Conservation (phyloP, 1,140 invertebrate genomes). For the Drosophila ohnishii region DNA sequence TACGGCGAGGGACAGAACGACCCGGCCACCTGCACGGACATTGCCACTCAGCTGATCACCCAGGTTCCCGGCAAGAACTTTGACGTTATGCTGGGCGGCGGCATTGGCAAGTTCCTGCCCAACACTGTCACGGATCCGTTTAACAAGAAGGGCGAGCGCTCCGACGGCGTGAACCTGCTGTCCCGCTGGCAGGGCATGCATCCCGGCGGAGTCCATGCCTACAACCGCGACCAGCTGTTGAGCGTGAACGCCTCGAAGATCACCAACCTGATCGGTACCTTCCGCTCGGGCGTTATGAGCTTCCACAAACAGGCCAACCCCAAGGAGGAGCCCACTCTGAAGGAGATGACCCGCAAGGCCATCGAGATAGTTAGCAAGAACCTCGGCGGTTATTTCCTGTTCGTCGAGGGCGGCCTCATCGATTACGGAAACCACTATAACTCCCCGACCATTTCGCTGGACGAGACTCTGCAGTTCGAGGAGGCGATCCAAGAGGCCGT, state of each 20-base stretch:
- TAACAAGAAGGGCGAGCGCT: constrained; percentile 84
- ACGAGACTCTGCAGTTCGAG: constrained; percentile 86
- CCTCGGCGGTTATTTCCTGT: constrained; percentile 87
- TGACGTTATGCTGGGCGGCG: constrained; percentile 88
- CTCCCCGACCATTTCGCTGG: constrained; percentile 85
- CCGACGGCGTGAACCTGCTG: constrained; percentile 84
- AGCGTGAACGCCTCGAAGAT: constrained; percentile 65
- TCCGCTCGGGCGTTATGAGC: constrained; percentile 83
- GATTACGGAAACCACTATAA: constrained; percentile 87
- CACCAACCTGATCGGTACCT: constrained; percentile 85
- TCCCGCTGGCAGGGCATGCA: constrained; percentile 83
- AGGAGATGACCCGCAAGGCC: constrained; percentile 91
- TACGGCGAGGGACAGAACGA: constrained; percentile 58
- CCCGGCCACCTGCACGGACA: constrained; percentile 83
- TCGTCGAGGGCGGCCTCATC: constrained; percentile 88
- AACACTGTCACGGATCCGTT: constrained; percentile 83
- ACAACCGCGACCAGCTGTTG: constrained; percentile 85
- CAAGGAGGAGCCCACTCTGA: constrained; percentile 86
- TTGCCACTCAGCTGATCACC: constrained; percentile 87
- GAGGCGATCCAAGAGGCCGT: constrained; percentile 85
- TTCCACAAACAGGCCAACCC: constrained; percentile 84
- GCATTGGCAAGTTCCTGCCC: constrained; percentile 86
- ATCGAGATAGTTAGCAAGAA: constrained; percentile 85
- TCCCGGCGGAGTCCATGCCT: constrained; percentile 83
- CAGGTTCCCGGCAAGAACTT: constrained; percentile 85